These are phyloP conservation scores for Cyprinus carpio DNA, from an alignment of 2,113 vertebrate species.

Conservation along the genomic window DNA sequence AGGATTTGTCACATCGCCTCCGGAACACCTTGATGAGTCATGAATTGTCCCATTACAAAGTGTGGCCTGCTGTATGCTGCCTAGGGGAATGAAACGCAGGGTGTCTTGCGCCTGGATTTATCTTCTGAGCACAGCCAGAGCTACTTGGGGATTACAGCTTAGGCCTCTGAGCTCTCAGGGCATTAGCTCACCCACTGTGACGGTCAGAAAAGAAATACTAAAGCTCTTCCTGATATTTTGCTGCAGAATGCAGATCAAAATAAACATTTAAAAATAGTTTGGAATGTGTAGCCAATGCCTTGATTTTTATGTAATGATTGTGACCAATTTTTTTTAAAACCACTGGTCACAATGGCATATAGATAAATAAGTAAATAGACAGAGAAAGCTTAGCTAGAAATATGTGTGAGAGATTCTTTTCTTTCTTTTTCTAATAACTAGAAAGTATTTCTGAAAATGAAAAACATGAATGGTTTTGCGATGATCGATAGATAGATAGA, in stretches of 20 bases:
- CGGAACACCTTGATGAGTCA: conserved; percentile 63
- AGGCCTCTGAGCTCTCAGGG: conserved; percentile 10
- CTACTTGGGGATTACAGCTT: conserved; percentile 20
- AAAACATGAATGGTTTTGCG: too few relatives aligned
- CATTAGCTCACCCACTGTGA: conserved; percentile 26
- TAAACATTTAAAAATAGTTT: conserved; percentile 7
- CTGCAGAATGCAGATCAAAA: conserved; percentile 16
- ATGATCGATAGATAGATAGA: too few relatives aligned
- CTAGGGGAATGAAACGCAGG: conserved; percentile 47
- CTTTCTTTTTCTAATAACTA: too few relatives aligned
- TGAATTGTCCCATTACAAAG: conserved; percentile 52
- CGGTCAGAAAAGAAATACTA: conserved; percentile 9
- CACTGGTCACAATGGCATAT: too few relatives aligned
- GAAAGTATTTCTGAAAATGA: too few relatives aligned
- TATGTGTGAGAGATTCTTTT: too few relatives aligned
- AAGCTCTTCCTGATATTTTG: conserved; percentile 23
- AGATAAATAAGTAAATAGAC: too few relatives aligned
- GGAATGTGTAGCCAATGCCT: neutral
- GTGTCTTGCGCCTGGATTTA: conserved; percentile 59
- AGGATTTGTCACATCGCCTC: conserved; percentile 36
- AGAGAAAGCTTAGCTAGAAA: too few relatives aligned
- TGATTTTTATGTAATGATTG: neutral
- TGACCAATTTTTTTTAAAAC: too few relatives aligned
- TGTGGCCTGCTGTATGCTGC: conserved; percentile 51
- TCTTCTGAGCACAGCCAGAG: conserved; percentile 45